Percentiles rank a stretch among this genome's conserved stretches.
Conservation (phyloP, 1,140 invertebrate genomes). For the Lysiphlebus fabarum region DNA sequence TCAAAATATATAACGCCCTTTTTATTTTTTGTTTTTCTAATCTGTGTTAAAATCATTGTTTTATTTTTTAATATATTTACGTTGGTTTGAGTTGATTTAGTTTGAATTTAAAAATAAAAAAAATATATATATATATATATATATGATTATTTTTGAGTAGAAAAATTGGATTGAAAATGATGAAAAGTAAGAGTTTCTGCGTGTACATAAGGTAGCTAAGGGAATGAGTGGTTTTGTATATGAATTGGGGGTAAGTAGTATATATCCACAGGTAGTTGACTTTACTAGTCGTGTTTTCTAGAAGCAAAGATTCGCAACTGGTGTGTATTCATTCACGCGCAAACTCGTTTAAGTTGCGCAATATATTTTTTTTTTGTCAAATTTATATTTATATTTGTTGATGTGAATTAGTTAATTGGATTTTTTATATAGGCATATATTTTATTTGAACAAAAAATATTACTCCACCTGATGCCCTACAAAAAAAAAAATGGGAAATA, state of each 20-base stretch:
- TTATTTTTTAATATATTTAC: too few relatives aligned
- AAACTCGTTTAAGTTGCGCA: slow-evolving; percentile 12
- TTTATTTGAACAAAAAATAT: neutral
- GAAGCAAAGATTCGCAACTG: slow-evolving; percentile 34
- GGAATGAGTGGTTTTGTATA: neutral
- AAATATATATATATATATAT: too few relatives aligned
- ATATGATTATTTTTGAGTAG: too few relatives aligned
- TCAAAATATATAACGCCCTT: too few relatives aligned
- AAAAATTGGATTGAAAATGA: neutral
- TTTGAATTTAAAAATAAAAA: too few relatives aligned
- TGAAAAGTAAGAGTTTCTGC: slow-evolving; percentile 10
- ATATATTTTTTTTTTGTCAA: neutral
- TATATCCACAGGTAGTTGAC: slow-evolving; percentile 50
- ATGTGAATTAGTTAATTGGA: slow-evolving; percentile 3
- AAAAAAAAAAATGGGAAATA: too few relatives aligned
- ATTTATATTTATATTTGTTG: slow-evolving; percentile 1
- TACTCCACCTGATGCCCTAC: too few relatives aligned
- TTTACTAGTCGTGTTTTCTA: slow-evolving; percentile 39
- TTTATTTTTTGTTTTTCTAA: too few relatives aligned
- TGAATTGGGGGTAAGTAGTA: slow-evolving; percentile 24
- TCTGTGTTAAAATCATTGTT: too few relatives aligned
- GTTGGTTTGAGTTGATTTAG: too few relatives aligned
- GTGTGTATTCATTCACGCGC: slow-evolving; percentile 30
- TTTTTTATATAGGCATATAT: too few relatives aligned
- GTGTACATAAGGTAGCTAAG: slow-evolving; percentile 25